Base-by-base conservation (phyloP, 2,888 invertebrate genomes). In the Hypomecis atomaria region DNA sequence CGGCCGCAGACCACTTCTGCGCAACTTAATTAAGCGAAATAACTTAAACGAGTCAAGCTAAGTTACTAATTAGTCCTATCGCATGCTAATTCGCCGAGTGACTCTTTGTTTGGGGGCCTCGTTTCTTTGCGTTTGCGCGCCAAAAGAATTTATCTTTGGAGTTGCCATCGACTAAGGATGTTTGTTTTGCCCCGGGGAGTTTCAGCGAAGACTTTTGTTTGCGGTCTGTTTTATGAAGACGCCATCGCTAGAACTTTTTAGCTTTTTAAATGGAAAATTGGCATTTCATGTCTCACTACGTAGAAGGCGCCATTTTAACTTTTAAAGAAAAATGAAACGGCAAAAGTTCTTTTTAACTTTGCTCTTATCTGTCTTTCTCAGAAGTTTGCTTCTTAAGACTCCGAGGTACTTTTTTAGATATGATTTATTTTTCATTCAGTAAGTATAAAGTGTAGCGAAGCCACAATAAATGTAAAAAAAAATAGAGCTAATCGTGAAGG, bases 11-110 rank as follows among this genome's bases (percentile, higher is more conserved):
- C 91, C 92, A 92, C 92, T 92, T 89, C 86, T 88, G 89, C 84
- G 82, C 88, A 83, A 90, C 92, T 91, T 92, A 92, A 92, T 92
- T 92, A 92, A 91, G 92, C 90, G 87, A 91, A 92, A 92, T 91
- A 90, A 91, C 86, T 91, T 91, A 91, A 92, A 87, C 88, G 90
- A 90, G 89, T 88, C 86, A 89, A 40, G 65, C 65, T 65, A 65
- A 65, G 89, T 87, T 85, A 86, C 92, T 92, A 92, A 92, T 92
- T 92, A 92, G 92, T 81, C 85, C 87, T 88, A 91, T 92, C 86
- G 89, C 72, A 75, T 82, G 90, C 91, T 92, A 92, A 92, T 91
- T 90, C 90, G 83, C 84, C 86, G 86, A 88, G 87, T 83, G 87
- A 86, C 83, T 86, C 88, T 92, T 92, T 92, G 91, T 92, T 89